phyloP scores from a whole-genome alignment of 2,888 invertebrate species.

The Drosophila meridiana region DNA sequence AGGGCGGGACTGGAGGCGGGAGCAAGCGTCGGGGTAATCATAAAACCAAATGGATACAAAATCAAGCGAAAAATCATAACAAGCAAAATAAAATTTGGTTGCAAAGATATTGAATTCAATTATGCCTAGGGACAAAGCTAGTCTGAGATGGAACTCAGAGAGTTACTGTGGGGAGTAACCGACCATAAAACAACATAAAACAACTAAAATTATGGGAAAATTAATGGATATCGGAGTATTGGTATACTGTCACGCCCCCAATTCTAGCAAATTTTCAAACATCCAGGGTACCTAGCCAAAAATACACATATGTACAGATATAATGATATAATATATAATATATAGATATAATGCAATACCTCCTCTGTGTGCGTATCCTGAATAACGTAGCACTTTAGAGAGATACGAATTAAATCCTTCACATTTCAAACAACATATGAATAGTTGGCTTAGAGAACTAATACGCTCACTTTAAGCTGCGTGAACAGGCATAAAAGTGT shows the following conservation, averaged over 20 bases:
- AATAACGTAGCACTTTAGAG: neutral
- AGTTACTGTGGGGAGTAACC: neutral
- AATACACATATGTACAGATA: neutral
- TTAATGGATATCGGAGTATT: too few relatives aligned
- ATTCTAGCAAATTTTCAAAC: too few relatives aligned
- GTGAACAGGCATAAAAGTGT: neutral
- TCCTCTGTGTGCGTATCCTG: too few relatives aligned
- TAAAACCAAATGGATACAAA: conserved; percentile 21
- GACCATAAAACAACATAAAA: neutral
- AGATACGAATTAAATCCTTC: neutral
- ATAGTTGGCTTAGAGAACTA: too few relatives aligned
- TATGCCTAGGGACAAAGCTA: neutral
- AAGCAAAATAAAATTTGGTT: conserved; percentile 6
- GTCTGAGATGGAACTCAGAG: neutral
- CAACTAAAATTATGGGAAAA: too few relatives aligned
- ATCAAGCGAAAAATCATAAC: conserved; percentile 13
- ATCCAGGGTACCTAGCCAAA: too few relatives aligned
- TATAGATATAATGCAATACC: too few relatives aligned
- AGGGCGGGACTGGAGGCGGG: neutral
- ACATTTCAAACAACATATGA: too few relatives aligned
- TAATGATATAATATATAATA: too few relatives aligned
- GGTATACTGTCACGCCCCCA: too few relatives aligned
- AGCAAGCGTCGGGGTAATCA: neutral
- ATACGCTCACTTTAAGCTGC: neutral
- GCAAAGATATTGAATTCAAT: conserved; percentile 11